These are phyloP conservation scores for Sphaerodactylus townsendi DNA, from an alignment of 2,113 vertebrate species.

Conservation along the genomic window DNA sequence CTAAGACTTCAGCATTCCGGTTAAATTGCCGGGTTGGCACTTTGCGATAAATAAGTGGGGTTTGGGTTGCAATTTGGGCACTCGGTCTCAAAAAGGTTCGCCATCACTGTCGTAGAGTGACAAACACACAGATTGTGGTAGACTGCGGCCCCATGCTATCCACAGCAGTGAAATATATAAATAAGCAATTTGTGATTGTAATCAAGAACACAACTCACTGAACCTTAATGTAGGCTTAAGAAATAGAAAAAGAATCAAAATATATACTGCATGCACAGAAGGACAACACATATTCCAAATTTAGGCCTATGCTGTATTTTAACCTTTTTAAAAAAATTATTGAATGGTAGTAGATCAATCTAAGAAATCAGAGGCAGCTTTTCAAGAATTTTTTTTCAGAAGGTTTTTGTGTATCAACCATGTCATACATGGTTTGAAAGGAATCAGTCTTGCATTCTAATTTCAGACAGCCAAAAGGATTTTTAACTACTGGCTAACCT, in stretches of 20 bases:
- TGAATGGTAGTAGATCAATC: background rate
- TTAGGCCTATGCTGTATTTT: background rate
- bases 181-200: background rate
- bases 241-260: background rate
- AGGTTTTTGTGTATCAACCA: too few species aligned
- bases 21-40: too few species aligned
- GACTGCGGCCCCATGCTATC: background rate
- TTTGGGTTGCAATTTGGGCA: too few species aligned
- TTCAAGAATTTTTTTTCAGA: background rate
- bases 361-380: background rate
- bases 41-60: too few species aligned
- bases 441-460: too few species aligned
- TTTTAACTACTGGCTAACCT: too few species aligned
- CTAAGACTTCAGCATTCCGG: too few species aligned
- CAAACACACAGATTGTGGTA: background rate
- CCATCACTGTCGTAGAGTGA: too few species aligned
- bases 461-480: too few species aligned
- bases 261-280: background rate
- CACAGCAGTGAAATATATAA: background rate
- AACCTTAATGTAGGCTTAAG: background rate
- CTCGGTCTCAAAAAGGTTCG: too few species aligned
- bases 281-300: background rate
- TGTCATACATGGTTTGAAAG: too few species aligned
- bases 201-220: background rate
- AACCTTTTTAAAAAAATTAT: background rate